Evolutionary conservation across 2,888 invertebrate species (phyloP).

Genomic region (Spodoptera picta): DNA sequence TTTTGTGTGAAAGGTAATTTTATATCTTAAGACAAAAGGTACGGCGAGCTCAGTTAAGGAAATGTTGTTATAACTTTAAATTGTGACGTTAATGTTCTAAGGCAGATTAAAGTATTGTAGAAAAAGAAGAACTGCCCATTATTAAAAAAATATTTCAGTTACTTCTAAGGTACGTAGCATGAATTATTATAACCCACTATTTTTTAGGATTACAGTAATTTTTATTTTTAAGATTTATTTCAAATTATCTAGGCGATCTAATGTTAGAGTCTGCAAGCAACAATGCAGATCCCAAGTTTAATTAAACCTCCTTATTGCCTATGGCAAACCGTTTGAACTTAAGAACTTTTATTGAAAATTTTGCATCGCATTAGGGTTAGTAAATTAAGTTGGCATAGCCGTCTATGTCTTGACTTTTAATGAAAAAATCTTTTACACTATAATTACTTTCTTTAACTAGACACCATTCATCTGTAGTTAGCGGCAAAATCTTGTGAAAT

Average conservation of each 20-base stretch:
- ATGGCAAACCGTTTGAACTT: conserved; percentile 40
- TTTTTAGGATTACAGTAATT: no score
- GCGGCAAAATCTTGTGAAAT: no score
- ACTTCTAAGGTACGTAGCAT: no score
- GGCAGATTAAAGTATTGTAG: no score
- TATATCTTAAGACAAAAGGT: conserved; percentile 19
- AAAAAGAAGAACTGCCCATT: no score
- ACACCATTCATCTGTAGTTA: no score
- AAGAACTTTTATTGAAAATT: conserved; percentile 32
- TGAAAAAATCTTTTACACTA: no score
- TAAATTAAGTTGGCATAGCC: conserved; percentile 7
- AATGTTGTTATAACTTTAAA: conserved; percentile 9
- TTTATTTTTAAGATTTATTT: no score
- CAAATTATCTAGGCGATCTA: conserved; percentile 3
- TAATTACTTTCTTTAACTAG: neutral
- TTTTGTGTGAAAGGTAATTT: conserved; percentile 30
- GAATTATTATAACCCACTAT: no score
- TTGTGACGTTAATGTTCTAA: no score
- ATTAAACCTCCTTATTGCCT: conserved; percentile 39
- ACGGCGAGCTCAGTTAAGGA: conserved; percentile 18
- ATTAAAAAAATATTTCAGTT: no score
- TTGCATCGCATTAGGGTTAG: conserved; percentile 21
- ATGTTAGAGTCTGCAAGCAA: conserved; percentile 40
- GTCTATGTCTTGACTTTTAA: neutral
- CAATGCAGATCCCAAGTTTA: conserved; percentile 37